Evolutionary conservation across 2,113 vertebrate species (phyloP).

Genomic region (Hiodon alosoides): DNA sequence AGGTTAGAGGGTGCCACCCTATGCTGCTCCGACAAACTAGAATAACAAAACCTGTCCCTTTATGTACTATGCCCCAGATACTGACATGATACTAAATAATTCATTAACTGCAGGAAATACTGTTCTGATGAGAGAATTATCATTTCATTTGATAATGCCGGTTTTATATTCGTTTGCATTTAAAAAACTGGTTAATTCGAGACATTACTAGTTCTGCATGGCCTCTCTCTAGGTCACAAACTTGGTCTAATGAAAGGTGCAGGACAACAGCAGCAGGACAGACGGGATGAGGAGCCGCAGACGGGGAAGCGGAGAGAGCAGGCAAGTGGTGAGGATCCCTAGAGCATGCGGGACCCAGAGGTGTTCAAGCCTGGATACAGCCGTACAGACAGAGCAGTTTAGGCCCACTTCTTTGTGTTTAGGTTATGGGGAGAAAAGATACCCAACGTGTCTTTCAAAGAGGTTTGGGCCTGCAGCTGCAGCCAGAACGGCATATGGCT

Average conservation of each 20-base stretch:
- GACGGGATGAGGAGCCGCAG: constrained; percentile 31
- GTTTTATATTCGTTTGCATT: no score
- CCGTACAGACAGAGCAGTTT: constrained; percentile 52
- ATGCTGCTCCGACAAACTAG: background rate
- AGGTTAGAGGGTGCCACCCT: constrained; percentile 45
- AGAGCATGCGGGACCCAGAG: constrained; percentile 61
- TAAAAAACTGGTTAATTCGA: no score
- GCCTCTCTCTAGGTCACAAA: constrained; percentile 25
- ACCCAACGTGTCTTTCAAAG: background rate
- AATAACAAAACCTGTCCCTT: background rate
- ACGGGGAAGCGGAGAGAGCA: constrained; percentile 53
- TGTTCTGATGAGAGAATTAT: no score
- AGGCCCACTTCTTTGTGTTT: constrained; percentile 12
- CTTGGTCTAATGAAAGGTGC: constrained; percentile 56
- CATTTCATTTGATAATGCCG: no score
- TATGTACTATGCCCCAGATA: background rate
- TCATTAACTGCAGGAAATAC: no score
- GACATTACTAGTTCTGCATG: background rate
- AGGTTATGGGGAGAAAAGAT: background rate
- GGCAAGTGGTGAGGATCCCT: constrained; percentile 58
- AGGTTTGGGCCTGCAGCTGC: background rate
- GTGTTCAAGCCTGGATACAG: constrained; percentile 60
- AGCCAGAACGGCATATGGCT: background rate
- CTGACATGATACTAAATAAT: no score
- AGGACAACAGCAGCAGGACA: constrained; percentile 42